phyloP scores from a whole-genome alignment of 2,888 invertebrate species.

The Ypsolopha scabrella region DNA sequence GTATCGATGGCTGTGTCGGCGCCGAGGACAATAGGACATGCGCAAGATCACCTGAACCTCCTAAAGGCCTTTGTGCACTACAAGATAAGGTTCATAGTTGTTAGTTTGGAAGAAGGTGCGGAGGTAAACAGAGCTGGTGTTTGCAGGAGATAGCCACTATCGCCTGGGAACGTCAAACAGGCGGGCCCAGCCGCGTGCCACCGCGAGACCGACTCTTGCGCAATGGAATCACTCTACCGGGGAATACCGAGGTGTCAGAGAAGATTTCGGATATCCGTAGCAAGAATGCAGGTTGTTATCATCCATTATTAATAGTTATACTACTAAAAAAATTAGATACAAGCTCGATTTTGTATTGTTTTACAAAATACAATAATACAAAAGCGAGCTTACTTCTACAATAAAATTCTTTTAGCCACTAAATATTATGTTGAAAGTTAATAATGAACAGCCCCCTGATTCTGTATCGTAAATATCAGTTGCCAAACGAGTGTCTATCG shows the following conservation, averaged over 20 bases:
- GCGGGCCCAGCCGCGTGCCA: slow-evolving; percentile 51
- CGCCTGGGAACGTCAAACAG: slow-evolving; percentile 68
- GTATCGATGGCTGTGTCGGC: slow-evolving; percentile 52
- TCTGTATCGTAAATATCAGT: no score
- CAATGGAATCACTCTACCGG: slow-evolving; percentile 30
- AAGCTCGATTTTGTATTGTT: neutral
- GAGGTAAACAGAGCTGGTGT: slow-evolving; percentile 48
- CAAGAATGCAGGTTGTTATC: neutral
- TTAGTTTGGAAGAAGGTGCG: slow-evolving; percentile 22
- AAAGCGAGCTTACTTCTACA: no score
- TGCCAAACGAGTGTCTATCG: no score
- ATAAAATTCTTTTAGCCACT: no score
- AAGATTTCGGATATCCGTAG: neutral
- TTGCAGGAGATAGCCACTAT: slow-evolving; percentile 64
- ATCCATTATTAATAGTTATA: neutral
- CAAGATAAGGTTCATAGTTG: slow-evolving; percentile 29
- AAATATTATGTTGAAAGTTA: no score
- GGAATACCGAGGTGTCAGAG: slow-evolving; percentile 12
- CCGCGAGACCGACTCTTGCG: slow-evolving; percentile 35
- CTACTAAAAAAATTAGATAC: neutral
- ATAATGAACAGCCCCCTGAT: no score
- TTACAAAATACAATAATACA: no score
- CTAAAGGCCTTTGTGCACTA: slow-evolving; percentile 11
- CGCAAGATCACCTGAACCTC: neutral
- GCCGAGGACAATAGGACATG: slow-evolving; percentile 21